Base-by-base conservation (phyloP, 30 jellyfish, hydroid and myxozoan species). In the Catostylus mosaicus region DNA sequence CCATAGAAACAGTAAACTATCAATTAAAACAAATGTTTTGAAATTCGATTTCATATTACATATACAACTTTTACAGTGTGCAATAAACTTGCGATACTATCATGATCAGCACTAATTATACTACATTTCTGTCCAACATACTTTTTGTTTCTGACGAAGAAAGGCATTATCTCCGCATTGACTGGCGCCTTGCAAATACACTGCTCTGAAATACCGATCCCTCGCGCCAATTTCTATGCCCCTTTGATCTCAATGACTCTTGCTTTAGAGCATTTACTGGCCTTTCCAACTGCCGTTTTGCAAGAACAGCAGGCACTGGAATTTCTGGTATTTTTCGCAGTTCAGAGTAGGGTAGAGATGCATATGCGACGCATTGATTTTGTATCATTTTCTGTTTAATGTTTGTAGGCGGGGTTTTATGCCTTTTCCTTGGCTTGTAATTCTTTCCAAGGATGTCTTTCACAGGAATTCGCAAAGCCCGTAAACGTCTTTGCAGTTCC, bases 361-460 rank as follows among this genome's bases (percentile, higher is more conserved):
- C 76, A 66, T 88, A 94, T 23, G 80, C 99, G 30, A 94, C 76
- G 78, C 99, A 94, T 69, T 94, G 99, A 37, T 81, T 80, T 37
- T 94, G 88, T 22, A 89, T 63, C 77, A 94, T 70, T 78, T 67
- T 85, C 70, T 95, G 97, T 80, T 77, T 88, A 62, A 94, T 72
- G 38, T 75, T 34, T 10, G 86, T 26, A 19, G 97, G 94, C 19
- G 84, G 93, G 75, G 67, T 85, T 19, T 95, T 85, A 68, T 88
- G 97, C 27, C 97, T 91, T 54, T 83, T 80, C 30, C 88, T 94
- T 22, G 99, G 93, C 54, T 67, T 65, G 88, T 94, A 94, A 65
- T 94, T 82, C 73, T 77, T 94, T n/a, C 98, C 98, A 30, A 92
- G 95, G 7, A 92, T 68, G 60, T 92, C 80, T 5, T 62, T 83